Percentiles rank a stretch among this genome's conserved stretches.
Evolutionary conservation across 2,888 invertebrate species (phyloP).

Genomic region (Luperina nickerlii): DNA sequence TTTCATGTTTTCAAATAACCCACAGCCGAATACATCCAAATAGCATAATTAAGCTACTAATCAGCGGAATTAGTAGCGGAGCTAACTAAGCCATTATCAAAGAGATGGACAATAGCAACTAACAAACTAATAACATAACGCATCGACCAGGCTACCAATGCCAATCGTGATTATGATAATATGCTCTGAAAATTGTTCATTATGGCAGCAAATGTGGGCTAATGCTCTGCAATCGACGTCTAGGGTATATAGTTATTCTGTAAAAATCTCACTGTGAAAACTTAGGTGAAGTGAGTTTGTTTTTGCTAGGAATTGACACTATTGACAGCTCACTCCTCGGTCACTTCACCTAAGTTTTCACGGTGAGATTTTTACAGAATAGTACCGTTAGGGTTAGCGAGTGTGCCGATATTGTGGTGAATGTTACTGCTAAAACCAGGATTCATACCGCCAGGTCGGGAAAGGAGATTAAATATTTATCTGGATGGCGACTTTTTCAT

Average conservation of each 20-base stretch:
- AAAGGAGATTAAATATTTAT: neutral
- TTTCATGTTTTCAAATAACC: conserved; percentile 23
- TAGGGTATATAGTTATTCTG: conserved; percentile 3
- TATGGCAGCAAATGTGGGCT: conserved; percentile 31
- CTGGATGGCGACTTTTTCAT: neutral
- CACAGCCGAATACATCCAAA: conserved; percentile 2
- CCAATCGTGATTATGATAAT: conserved; percentile 43
- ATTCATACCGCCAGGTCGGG: neutral
- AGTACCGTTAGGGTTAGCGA: too few relatives aligned
- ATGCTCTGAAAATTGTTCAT: conserved; percentile 43
- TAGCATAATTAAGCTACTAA: conserved; percentile 19
- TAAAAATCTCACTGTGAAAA: neutral
- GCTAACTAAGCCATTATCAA: conserved; percentile 37
- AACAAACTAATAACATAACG: conserved; percentile 37
- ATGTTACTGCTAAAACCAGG: neutral
- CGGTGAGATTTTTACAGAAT: too few relatives aligned
- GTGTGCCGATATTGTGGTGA: neutral
- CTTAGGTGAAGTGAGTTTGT: too few relatives aligned
- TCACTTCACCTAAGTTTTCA: too few relatives aligned
- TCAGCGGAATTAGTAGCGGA: neutral
- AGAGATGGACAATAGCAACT: conserved; percentile 12
- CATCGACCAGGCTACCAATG: conserved; percentile 12
- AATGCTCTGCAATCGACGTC: conserved; percentile 12
- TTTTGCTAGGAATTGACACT: too few relatives aligned
- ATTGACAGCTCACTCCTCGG: too few relatives aligned